Evolutionary conservation across 2,888 invertebrate genomes (phyloP).

Genomic region (Agrypnus murinus): DNA sequence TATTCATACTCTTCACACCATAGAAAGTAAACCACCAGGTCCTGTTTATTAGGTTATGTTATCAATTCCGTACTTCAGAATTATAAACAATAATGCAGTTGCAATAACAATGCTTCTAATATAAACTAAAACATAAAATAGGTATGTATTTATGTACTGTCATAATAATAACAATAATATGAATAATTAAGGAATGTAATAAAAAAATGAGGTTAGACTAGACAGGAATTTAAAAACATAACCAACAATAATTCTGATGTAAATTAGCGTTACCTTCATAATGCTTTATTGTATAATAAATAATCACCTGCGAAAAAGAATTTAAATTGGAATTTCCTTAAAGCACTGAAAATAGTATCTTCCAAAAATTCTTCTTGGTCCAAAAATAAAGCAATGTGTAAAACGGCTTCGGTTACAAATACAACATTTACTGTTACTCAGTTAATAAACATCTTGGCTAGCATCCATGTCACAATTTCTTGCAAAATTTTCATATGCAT

Average conservation of each 20-base stretch:
- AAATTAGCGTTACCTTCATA: too few species aligned
- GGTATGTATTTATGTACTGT: too few species aligned
- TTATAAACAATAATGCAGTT: neutral
- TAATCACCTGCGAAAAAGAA: neutral
- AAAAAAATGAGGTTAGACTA: too few species aligned
- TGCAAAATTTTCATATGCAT: conserved; percentile 13
- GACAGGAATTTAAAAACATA: too few species aligned
- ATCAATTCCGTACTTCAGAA: neutral
- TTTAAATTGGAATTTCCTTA: neutral
- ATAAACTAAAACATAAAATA: neutral
- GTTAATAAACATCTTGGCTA: conserved; percentile 26
- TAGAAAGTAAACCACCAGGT: neutral
- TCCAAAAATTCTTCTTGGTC: conserved; percentile 21
- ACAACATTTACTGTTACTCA: conserved; percentile 19
- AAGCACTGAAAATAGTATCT: too few species aligned
- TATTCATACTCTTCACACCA: neutral
- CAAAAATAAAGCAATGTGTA: conserved; percentile 25
- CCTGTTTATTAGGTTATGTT: conserved; percentile 12
- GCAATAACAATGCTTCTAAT: neutral
- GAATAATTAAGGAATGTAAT: too few species aligned
- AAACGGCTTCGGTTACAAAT: conserved; percentile 19
- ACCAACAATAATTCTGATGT: too few species aligned
- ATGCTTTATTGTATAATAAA: neutral
- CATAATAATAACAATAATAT: too few species aligned
- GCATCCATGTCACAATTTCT: conserved; percentile 20